Base-by-base conservation (phyloP, 1,140 invertebrate species). In the Linepithema humile region DNA sequence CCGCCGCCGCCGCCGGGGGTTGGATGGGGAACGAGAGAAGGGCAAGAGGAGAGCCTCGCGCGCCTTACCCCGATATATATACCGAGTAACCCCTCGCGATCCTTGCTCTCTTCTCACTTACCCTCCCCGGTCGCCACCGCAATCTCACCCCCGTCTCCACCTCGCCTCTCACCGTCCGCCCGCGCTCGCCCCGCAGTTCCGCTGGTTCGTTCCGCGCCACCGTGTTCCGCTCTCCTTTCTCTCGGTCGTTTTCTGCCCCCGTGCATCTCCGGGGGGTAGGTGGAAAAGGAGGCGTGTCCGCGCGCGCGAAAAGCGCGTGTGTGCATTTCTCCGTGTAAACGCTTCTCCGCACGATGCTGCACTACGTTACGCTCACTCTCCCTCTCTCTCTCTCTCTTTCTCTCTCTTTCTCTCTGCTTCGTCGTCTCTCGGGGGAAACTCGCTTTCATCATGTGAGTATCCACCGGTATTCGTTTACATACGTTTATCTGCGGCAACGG, bases 281-380 rank as follows among this genome's bases (percentile, higher is more conserved):
- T 65, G 62, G 82, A 50, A 77, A 80, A 84, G 65, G 83, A 73
- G 87, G 87, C 87, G 87, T 88, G 87, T 88, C 87, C 60, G 86
- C 65, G 26, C 40, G 50, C 60, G 73, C 59, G 75, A 80, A 80
- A 80, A 65, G 35, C 35, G 70, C 72, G 87, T 88, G 78, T 88
- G 87, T 85, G 72, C 77, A 83, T 73, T 77, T 85, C 75, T 62
- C 86, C 72, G 84, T 85, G 72, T 88, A 88, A 88, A 82, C 83
- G 73, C 38, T 73, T 20, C 65, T 43, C 60, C 48, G 38, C 38
- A 23, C 40, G 65, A 23, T 26, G 65, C 43, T 48, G 38, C 32
- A 12, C 57, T 6, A 45, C 48, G 10, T 43, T 60, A 55, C 69
- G 10, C 32, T 50, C 23, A 10, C 26, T 38, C 9, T 43, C 0